Evolutionary conservation across 2,888 invertebrate genomes (phyloP), one percentile per base, ranked within the genome.

Genomic region (Thymelicus lineola): DNA sequence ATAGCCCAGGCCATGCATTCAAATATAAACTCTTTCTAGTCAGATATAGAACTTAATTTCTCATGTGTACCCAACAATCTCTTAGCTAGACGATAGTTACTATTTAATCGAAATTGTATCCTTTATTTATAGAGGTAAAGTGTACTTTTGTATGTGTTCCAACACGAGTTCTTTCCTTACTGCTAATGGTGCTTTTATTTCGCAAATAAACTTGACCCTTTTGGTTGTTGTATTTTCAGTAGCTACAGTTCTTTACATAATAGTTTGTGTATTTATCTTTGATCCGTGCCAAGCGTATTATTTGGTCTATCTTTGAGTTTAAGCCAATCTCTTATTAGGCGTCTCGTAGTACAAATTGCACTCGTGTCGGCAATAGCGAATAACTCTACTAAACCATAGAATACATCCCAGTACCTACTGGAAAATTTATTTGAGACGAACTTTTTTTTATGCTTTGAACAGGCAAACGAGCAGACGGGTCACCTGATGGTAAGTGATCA

Each of bases 161-260:
- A 46, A 20, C 20, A 20, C 38, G 17, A 62, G 46, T 57, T 57
- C 38, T 63, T 62, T 58, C 46, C 36, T 61, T 42, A n/a, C 17
- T 45, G 67, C 57, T 62, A 68, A 68, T 68, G 68, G 62, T 57
- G 68, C 57, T 68, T 68, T 63, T 68, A 62, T 63, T 38, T 57
- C 35, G 48, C 68, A 68, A 68, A 68, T 68, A 68, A 63, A 63
- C 68, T 68, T 62, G 68, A 68, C 68, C 68, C 62, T 68, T 63
- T 68, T 63, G 48, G 48, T 55, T 38, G 68, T 63, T 45, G 55
- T 46, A 48, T 63, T 68, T 55, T 62, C 48, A 55, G 61, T 17
- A 60, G 17, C 20, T 12, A 1, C 7, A 53, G 48, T 36, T 46
- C 35, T 7, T 57, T 57, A 36, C 57, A 36, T 36, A 57, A n/a